phyloP scores from a whole-genome alignment of 2,797 vertebrate genomes.

The Labeo calbasu region DNA sequence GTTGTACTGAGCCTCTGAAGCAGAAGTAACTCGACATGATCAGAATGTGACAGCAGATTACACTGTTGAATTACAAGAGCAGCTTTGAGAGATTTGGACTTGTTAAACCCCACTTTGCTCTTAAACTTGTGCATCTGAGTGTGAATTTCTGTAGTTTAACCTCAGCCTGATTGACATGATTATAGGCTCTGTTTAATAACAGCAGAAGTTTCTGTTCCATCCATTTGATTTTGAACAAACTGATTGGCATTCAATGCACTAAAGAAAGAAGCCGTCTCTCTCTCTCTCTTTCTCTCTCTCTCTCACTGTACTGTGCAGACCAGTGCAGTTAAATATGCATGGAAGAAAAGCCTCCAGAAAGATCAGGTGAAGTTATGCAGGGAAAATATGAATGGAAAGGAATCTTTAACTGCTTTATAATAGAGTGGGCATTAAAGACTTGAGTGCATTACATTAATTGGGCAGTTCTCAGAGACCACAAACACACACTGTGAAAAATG shows the following conservation, averaged over 20 bases:
- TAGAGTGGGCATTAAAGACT: conserved; percentile 63
- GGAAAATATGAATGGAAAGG: conserved; percentile 73
- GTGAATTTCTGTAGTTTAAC: conserved; percentile 38
- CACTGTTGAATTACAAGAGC: conserved; percentile 12
- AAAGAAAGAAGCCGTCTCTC: conserved; percentile 62
- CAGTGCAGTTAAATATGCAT: conserved; percentile 45
- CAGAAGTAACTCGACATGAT: conserved; percentile 12
- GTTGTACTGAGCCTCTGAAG: neutral
- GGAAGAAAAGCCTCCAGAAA: conserved; percentile 16
- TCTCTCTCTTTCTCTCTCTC: neutral
- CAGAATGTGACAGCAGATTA: conserved; percentile 35
- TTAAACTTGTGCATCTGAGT: conserved; percentile 34
- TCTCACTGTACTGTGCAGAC: conserved; percentile 55
- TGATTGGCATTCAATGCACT: conserved; percentile 10
- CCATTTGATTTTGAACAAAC: conserved; percentile 23
- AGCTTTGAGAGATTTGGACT: conserved; percentile 29
- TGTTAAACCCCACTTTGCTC: conserved; percentile 32
- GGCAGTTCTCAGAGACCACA: conserved; percentile 62
- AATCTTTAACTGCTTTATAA: conserved; percentile 77
- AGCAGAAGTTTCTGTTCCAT: conserved; percentile 12
- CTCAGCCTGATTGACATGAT: conserved; percentile 60
- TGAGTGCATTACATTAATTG: conserved; percentile 82
- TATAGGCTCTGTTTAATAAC: conserved; percentile 53
- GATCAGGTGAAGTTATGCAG: conserved; percentile 39
- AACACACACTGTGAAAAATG: conserved; percentile 74